Percentiles rank a stretch among this genome's conserved stretches.
Conservation (phyloP, 2,888 invertebrate genomes). For the Philereme transversata region DNA sequence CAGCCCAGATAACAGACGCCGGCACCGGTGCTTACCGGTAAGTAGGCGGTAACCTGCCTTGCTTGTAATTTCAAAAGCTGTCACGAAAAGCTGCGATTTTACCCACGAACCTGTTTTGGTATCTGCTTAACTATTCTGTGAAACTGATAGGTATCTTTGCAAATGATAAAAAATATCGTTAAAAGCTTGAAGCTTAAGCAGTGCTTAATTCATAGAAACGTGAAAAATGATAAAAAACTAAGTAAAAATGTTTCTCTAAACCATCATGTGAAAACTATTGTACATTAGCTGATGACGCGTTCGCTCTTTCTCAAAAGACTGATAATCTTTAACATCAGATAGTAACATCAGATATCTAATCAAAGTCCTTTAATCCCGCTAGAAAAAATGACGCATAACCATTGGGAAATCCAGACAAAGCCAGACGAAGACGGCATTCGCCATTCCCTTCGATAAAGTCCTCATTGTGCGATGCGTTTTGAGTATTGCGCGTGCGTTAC, state of each 20-base stretch:
- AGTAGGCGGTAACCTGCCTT: constrained; percentile 5
- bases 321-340: too few relatives aligned
- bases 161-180: too few relatives aligned
- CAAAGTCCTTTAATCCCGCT: constrained; percentile 30
- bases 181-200: too few relatives aligned
- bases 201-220: too few relatives aligned
- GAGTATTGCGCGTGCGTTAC: constrained; percentile 76
- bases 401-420: constrained; percentile 79
- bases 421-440: constrained; percentile 76
- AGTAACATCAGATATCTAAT: constrained; percentile 20
- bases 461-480: constrained; percentile 72
- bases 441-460: constrained; percentile 71
- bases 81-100: constrained; percentile 15
- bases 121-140: too few relatives aligned
- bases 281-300: too few relatives aligned
- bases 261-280: too few relatives aligned
- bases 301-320: too few relatives aligned
- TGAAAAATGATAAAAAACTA: too few relatives aligned
- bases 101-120: constrained; percentile 5
- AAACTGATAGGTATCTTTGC: too few relatives aligned
- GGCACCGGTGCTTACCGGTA: background rate
- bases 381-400: constrained; percentile 75
- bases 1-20: too few relatives aligned
- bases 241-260: too few relatives aligned
- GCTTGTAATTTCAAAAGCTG: background rate